Evolutionary conservation across 2,888 invertebrate species (phyloP).

Genomic region (Sphaerophoria taeniata): DNA sequence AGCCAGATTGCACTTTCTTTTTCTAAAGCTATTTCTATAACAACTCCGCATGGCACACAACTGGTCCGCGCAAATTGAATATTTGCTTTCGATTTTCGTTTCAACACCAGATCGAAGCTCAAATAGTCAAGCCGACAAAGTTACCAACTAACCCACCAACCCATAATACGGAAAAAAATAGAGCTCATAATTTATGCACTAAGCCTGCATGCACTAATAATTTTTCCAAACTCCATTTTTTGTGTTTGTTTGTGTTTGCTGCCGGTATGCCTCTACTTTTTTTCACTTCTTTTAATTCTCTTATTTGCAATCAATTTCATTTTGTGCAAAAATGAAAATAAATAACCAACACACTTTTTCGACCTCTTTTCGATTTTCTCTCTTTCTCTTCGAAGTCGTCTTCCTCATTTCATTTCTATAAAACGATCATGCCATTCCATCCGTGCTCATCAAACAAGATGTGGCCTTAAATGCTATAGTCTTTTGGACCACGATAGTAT

Average conservation of each 20-base stretch:
- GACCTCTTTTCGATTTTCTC: constrained; percentile 75
- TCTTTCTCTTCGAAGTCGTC: constrained; percentile 64
- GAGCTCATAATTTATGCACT: constrained; percentile 73
- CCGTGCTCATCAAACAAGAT: constrained; percentile 47
- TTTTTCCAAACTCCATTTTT: constrained; percentile 65
- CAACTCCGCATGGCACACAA: not conserved
- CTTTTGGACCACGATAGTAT: constrained; percentile 59
- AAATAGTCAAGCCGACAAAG: constrained; percentile 42
- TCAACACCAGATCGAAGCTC: constrained; percentile 57
- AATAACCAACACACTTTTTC: constrained; percentile 59
- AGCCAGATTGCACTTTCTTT: constrained; percentile 68
- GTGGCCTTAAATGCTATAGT: constrained; percentile 47
- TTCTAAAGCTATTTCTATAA: constrained; percentile 52
- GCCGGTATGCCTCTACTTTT: constrained; percentile 37
- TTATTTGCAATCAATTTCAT: constrained; percentile 51
- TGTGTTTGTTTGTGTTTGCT: constrained; percentile 2
- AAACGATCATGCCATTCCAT: constrained; percentile 48
- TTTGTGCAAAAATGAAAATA: constrained; percentile 38
- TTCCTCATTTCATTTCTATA: constrained; percentile 73
- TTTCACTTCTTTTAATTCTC: constrained; percentile 36
- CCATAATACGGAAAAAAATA: constrained; percentile 52
- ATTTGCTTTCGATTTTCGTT: constrained; percentile 73
- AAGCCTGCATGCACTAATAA: constrained; percentile 75
- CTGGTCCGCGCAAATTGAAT: not conserved
- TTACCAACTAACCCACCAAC: constrained; percentile 33